Conservation (phyloP, 2,888 invertebrate species). For the Leistus spinibarbis region DNA sequence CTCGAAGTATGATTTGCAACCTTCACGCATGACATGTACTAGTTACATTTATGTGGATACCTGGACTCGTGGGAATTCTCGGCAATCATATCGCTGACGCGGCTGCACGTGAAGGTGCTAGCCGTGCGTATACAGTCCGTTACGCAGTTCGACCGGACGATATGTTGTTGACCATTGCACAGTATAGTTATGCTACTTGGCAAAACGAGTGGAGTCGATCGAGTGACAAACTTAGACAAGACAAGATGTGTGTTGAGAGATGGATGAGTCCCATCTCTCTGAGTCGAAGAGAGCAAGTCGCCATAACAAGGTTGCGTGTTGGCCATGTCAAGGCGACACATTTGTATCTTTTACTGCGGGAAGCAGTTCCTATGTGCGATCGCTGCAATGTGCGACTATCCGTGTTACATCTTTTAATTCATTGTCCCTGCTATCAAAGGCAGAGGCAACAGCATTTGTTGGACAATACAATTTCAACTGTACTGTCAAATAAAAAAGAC, state of each 20-base stretch:
- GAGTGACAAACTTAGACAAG: conserved; percentile 3
- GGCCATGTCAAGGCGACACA: conserved; percentile 4
- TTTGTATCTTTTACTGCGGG: neutral
- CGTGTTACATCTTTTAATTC: conserved; percentile 1
- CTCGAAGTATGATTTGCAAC: neutral
- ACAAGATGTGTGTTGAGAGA: neutral
- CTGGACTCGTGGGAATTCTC: neutral
- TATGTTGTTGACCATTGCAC: neutral
- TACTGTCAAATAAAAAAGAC: conserved; percentile 1
- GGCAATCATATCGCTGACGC: conserved; percentile 3
- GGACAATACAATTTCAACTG: neutral
- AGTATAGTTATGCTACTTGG: neutral
- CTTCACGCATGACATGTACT: neutral
- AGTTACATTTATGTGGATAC: neutral
- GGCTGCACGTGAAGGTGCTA: neutral
- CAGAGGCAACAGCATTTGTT: conserved; percentile 8
- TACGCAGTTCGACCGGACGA: conserved; percentile 5
- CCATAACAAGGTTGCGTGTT: neutral
- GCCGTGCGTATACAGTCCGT: neutral
- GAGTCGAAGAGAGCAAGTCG: conserved; percentile 4
- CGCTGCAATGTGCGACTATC: conserved; percentile 1
- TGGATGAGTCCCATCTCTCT: neutral
- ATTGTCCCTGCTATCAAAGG: neutral
- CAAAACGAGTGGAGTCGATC: neutral
- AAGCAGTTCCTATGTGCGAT: neutral